Conservation (phyloP, 2,888 invertebrate species). For the Blera fallax region DNA sequence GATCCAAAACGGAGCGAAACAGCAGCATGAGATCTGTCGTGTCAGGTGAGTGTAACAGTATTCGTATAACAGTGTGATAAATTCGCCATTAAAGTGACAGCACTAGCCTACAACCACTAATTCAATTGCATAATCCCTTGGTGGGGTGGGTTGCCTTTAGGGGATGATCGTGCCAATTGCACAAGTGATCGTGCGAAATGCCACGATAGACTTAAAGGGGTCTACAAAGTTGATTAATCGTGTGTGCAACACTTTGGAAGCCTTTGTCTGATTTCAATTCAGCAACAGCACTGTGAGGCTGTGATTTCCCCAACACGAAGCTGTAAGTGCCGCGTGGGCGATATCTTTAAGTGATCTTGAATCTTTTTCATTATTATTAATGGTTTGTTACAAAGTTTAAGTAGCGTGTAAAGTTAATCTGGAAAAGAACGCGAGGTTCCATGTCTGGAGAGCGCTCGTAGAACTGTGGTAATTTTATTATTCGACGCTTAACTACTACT, state of each 20-base stretch:
- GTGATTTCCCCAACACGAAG: conserved; percentile 35
- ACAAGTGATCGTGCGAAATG: conserved; percentile 48
- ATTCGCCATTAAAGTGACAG: conserved; percentile 54
- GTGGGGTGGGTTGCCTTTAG: conserved; percentile 16
- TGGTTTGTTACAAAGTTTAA: conserved; percentile 23
- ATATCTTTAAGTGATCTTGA: conserved; percentile 46
- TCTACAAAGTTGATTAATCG: conserved; percentile 46
- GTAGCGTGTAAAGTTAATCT: background rate
- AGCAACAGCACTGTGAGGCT: background rate
- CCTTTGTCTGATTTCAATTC: background rate
- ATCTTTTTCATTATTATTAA: conserved; percentile 48
- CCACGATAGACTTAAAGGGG: conserved; percentile 11
- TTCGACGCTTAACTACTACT: background rate
- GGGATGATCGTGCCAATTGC: conserved; percentile 13
- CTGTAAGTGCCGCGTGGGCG: conserved; percentile 31
- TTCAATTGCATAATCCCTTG: conserved; percentile 63
- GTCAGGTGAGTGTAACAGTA: conserved; percentile 77
- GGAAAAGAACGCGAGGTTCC: background rate
- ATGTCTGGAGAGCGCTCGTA: background rate
- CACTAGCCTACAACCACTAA: conserved; percentile 27
- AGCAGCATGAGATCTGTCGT: conserved; percentile 80
- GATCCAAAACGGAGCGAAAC: conserved; percentile 77
- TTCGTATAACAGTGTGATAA: conserved; percentile 47
- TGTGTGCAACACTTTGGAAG: background rate
- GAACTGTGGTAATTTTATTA: background rate